Conservation (phyloP, 1,140 invertebrate genomes). For the Antheraea pernyi region DNA sequence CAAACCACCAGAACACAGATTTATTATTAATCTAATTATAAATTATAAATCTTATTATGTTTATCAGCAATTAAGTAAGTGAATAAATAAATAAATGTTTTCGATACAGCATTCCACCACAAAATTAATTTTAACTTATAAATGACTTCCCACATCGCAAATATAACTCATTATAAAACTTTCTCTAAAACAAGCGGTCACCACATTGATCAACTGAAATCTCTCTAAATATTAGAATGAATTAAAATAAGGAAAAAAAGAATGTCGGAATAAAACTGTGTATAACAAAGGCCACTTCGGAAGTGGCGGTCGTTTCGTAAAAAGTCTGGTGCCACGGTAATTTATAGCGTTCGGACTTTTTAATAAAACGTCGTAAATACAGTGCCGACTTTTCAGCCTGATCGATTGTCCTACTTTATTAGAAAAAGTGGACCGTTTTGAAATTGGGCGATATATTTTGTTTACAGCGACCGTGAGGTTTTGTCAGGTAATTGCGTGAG, state of each 20-base stretch:
- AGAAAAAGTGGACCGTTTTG: not conserved
- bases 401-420: not conserved
- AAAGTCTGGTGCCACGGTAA: constrained; percentile 1
- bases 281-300: not conserved
- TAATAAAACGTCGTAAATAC: constrained; percentile 2
- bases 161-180: not conserved
- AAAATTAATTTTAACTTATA: not conserved
- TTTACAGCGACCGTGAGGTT: not conserved
- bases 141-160: not conserved
- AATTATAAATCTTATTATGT: no score
- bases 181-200: not conserved
- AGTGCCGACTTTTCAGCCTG: not conserved
- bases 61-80: no score
- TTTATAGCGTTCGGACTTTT: not conserved
- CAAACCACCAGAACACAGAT: no score
- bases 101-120: no score
- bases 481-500: not conserved
- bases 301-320: not conserved
- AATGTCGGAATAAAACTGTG: not conserved
- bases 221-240: not conserved
- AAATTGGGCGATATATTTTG: not conserved
- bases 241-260: not conserved
- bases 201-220: not conserved
- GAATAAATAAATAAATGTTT: no score
- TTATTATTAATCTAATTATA: no score